Evolutionary conservation across 2,888 invertebrate species (phyloP).

Genomic region (Diarsia mendica): DNA sequence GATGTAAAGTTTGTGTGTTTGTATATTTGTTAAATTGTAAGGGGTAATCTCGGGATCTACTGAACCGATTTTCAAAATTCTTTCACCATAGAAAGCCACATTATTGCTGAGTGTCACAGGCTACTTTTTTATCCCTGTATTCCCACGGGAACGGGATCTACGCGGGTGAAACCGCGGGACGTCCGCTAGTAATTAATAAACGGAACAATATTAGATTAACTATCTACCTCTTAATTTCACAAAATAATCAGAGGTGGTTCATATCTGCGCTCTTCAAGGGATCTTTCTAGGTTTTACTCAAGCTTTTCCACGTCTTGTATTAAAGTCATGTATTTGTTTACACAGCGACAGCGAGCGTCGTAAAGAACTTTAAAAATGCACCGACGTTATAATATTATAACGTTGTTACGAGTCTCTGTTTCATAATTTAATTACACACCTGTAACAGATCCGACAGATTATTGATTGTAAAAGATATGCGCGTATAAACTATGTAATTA

Average conservation of each 20-base stretch:
- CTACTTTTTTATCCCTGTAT: no score
- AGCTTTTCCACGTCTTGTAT: slow-evolving; percentile 15
- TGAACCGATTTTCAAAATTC: no score
- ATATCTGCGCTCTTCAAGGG: background rate
- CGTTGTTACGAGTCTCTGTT: slow-evolving; percentile 45
- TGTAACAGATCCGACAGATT: slow-evolving; percentile 50
- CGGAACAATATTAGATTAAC: background rate
- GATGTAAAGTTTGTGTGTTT: no score
- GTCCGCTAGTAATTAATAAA: background rate
- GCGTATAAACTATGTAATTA: slow-evolving; percentile 31
- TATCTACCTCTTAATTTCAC: background rate
- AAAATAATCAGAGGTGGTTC: background rate
- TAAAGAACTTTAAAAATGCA: slow-evolving; percentile 40
- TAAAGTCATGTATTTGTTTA: slow-evolving; percentile 28
- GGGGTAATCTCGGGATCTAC: no score
- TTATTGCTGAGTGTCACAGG: no score
- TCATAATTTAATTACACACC: slow-evolving; percentile 60
- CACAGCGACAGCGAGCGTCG: background rate
- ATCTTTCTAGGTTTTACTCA: background rate
- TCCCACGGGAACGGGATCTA: no score
- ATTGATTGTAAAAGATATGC: slow-evolving; percentile 48
- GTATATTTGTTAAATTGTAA: no score
- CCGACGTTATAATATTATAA: slow-evolving; percentile 48
- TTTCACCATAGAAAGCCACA: no score
- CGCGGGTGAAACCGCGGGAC: no score